Evolutionary conservation across 2,888 invertebrate genomes (phyloP), one percentile per base, ranked within the genome.

Genomic region (Cosmopolites sordidus): DNA sequence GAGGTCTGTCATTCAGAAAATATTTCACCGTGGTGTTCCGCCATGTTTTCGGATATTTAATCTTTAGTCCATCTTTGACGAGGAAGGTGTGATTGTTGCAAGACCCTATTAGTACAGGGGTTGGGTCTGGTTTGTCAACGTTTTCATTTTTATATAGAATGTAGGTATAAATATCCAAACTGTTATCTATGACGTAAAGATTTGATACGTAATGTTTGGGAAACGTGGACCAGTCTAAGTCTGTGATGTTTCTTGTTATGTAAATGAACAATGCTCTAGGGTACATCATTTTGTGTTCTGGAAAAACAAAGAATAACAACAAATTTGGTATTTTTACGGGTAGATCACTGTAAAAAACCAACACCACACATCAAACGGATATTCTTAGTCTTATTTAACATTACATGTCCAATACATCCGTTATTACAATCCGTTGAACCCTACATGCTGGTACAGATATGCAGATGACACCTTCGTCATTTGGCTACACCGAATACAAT

Each of bases 1-100:
- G 55, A 6, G 42, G 17, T 5, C 47, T 2, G 11, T 47, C 16
- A 29, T 51, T 43, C 15, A 40, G 22, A 14, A 38, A 47, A 33
- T 43, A 50, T 29, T 8, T 51, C 9, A 55, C 17, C 30, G 55
- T 51, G 17, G 55, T 55, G 38, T 55, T 55, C 33, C 51, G 46
- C 55, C 55, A 55, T 9, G 33, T 17, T 11, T 16, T 54, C 16
- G 41, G 38, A 4, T 16, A 6, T 29, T 29, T 17, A 2, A 1
- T 11, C 16, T 12, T 12, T 17, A 50, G 43, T 1, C 22, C 14
- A 11, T 27, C 22, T 8, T 9, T 15, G 14, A 22, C 1, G 29
- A 9, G 15, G 27, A 27, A n/a, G 2, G 39, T 1, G 12, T 22
- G 37, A n/a, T 43, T 16, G 8, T 18, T 9, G 29, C 54, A 54